Evolutionary conservation across 2,113 vertebrate genomes (phyloP), one percentile per base, ranked within the genome.

Genomic region (Hipposideros armiger): DNA sequence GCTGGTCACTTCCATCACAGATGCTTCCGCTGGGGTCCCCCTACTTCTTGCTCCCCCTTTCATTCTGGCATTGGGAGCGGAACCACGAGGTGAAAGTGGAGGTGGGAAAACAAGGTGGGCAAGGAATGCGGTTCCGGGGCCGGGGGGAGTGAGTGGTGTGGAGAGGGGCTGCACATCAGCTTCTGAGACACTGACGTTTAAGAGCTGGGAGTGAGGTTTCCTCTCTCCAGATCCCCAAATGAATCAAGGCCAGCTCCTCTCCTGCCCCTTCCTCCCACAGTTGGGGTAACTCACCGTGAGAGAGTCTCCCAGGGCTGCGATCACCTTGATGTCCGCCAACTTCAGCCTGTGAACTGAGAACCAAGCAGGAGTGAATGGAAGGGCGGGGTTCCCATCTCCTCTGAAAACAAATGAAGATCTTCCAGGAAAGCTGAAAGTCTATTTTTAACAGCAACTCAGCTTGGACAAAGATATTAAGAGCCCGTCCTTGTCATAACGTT

Each of bases 261-360:
- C 52, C 72, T 67, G 22, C 47, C 56, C 42, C 2, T 36, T 32
- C 58, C 50, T 54, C 19, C 40, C 8, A 5, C 15, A 24, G 22
- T 30, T 1, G 8, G 77, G 58, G 40, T 28, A 13, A 98, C 99
- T 98, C 98, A 99, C 99, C 5, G 99, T 99, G 86, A 99, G 54
- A 15, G 99, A 99, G 95, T 99, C 99, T 9, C 99, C 99, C 97
- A 99, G 50, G 22, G 99, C 99, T 82, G 98, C 99, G 14, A 99
- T 99, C 62, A 99, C 99, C 92, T 97, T 99, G 97, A 99, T 99
- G 96, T 99, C 99, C 0, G 99, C 99, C 0, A 99, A 98, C 94
- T 98, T 99, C 98, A 99, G 98, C 83, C 98, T 98, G 95, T 99
- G 99, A 98, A 99, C 99, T 99, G 82, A 95, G 96, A 98, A 97